Evolutionary conservation across 1,140 invertebrate species (phyloP).

Genomic region (Solen grandis): DNA sequence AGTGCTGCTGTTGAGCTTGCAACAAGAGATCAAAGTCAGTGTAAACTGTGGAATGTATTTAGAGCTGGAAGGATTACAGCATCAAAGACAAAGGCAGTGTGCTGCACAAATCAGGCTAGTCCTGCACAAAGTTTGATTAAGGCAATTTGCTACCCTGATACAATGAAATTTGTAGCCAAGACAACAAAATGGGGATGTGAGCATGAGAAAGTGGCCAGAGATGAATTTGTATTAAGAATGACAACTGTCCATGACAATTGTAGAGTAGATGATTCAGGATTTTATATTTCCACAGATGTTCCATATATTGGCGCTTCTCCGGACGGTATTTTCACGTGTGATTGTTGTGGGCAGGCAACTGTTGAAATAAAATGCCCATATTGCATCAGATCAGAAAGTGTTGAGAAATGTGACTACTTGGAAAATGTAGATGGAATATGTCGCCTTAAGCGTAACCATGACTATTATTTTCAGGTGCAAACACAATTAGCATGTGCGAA

Average conservation of each 20-base stretch:
- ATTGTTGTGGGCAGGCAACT: constrained; percentile 23
- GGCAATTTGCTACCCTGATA: constrained; percentile 56
- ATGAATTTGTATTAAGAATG: not conserved
- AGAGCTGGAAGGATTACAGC: constrained; percentile 49
- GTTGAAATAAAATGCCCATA: constrained; percentile 45
- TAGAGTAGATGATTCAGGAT: constrained; percentile 10
- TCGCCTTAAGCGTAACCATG: constrained; percentile 9
- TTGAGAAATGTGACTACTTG: constrained; percentile 1
- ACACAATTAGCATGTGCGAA: constrained; percentile 24
- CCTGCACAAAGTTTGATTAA: constrained; percentile 31
- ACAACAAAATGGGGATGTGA: constrained; percentile 57
- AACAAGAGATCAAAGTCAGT: constrained; percentile 33
- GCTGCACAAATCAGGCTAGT: not conserved
- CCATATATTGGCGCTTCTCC: constrained; percentile 63
- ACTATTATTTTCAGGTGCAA: constrained; percentile 53
- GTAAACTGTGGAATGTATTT: constrained; percentile 50
- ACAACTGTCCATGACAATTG: constrained; percentile 5
- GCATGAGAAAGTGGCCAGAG: constrained; percentile 44
- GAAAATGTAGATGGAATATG: not conserved
- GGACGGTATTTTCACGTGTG: constrained; percentile 57
- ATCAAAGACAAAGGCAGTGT: constrained; percentile 42
- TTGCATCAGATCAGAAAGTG: constrained; percentile 4
- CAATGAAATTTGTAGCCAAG: constrained; percentile 1
- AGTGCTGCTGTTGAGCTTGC: constrained; percentile 18
- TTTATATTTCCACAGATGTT: constrained; percentile 41